Evolutionary conservation across 1,140 invertebrate genomes (phyloP), one percentile per base, ranked within the genome.

Genomic region (Drosophila seguyi): DNA sequence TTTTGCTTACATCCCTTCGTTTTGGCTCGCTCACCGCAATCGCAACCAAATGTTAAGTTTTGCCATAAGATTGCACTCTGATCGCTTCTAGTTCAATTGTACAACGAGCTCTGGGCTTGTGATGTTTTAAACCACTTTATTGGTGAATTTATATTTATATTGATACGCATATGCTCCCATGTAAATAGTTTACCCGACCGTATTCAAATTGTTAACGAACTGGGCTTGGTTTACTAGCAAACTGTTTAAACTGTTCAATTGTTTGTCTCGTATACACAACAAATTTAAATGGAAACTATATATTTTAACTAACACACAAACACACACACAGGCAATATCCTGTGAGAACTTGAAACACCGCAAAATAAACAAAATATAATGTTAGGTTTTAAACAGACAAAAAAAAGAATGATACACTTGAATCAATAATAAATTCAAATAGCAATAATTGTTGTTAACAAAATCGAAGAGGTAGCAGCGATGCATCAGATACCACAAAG

Each of bases 381-480:
- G 53, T 78, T 78, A 62, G 75, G 45, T 50, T 78, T 77, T 77
- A 62, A 78, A 78, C 47, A 57, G 38, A 72, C 73, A 75, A 52
- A 57, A 66, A 56, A 65, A 81, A n/a, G n/a, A 22, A 47, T 34
- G 58, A 73, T 72, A 77, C 75, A 87, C 67, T 80, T 88, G 73
- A 80, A 84, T 71, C 61, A 81, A 79, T 81, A 79, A 87, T 79
- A 59, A 67, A 67, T 65, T 66, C 87, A 77, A 90, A 81, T 88
- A 88, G 85, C 77, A 88, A 88, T 90, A 90, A 90, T 90, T 88
- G 85, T 88, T 88, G 85, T 85, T 90, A 82, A 78, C 65, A 68
- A 71, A 71, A 85, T 81, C 65, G 58, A 20, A 61, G 25, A 56
- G 34, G 41, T 45, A 13, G 31, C 39, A 76, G 63, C 68, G 62